Base-by-base conservation (phyloP, 2,888 invertebrate species). In the Cloeon dipterum region DNA sequence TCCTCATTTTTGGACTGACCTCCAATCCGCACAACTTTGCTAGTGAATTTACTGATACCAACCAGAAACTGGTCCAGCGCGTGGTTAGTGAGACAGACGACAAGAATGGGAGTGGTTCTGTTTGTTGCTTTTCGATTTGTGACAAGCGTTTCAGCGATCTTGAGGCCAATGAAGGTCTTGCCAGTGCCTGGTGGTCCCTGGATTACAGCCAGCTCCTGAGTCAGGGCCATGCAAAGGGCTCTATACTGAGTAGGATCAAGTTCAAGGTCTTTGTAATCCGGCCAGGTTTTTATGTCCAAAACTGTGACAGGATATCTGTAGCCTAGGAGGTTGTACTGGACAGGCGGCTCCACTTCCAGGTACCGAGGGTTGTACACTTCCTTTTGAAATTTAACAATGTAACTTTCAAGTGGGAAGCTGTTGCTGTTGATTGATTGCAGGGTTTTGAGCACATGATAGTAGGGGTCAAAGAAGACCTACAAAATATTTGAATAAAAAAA, bases 181-280 rank as follows among this genome's bases (percentile, higher is more conserved):
- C 62, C 63, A 3, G 62, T 62, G 3, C 63, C 63, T 8, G 64
- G 64, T 3, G 64, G 64, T 4, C 65, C 59, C 45, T 59, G 58
- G 33, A 59, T 55, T 7, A 58, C 41, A 11, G 52, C 52, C 21
- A 59, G 36, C 38, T 56, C 49, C 25, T 47, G 41, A 2, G 48
- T 50, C 16, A 59, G 39, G 3, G 53, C 53, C 13, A 45, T 37
- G 18, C 46, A 44, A 29, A 58, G 43, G 4, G 59, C 58, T 10
- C 44, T 38, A 16, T 44, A 46, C 42, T 59, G 59, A 20, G 52
- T 49, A 14, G 46, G 44, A 42, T 59, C 56, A 21, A 46, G 18
- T 11, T 37, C 14, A 3, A 39, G 14, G 13, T 42, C 34, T 4
- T 32, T 20, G 8, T 14, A 16, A 8, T 40, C 29, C 4, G 37